Evolutionary conservation across 2,888 invertebrate genomes (phyloP), one percentile per base, ranked within the genome.

Genomic region (Synergus laeviventris): DNA sequence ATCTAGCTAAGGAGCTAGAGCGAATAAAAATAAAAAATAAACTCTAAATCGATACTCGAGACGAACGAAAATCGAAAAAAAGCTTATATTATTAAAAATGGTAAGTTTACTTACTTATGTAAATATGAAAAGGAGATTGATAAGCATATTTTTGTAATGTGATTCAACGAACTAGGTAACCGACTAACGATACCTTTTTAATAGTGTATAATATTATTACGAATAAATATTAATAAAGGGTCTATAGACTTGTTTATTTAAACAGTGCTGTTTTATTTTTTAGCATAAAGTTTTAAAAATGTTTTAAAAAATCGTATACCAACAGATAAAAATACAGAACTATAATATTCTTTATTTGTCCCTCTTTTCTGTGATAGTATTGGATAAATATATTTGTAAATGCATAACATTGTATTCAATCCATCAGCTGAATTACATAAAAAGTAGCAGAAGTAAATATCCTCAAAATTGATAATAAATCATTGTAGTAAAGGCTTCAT

Each of bases 141-240:
- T 45, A 60, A 61, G 73, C 73, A 49, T 75, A 66, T 64, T 49
- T 74, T 79, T 78, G 39, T 77, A 79, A 84, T 79, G 79, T 76
- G 77, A 81, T 77, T 82, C 74, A 79, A 79, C 75, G 76, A 79
- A 76, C 77, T 82, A 81, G 78, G 84, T 80, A 80, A 82, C 81
- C 77, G 74, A 87, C 81, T 81, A 83, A 87, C 81, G 80, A 84
- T 79, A 82, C 81, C 73, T 87, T 86, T 85, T 84, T 84, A 86
- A 84, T 85, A 84, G 85, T 86, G 86, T 88, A 86, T 84, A 79
- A 84, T 84, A 85, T 83, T 80, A 80, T 81, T 82, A 82, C 83
- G 83, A 85, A 85, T 81, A 83, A 87, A 70, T 24, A 36, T 31
- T 31, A 70, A 86, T 84, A 86, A 87, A 86, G 73, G 42, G 81